A percentile compares a stretch with the other conserved stretches of the same genome.
phyloP scores from a whole-genome alignment of 2,797 vertebrate genomes.

The Mormyrus proboscirostris region DNA sequence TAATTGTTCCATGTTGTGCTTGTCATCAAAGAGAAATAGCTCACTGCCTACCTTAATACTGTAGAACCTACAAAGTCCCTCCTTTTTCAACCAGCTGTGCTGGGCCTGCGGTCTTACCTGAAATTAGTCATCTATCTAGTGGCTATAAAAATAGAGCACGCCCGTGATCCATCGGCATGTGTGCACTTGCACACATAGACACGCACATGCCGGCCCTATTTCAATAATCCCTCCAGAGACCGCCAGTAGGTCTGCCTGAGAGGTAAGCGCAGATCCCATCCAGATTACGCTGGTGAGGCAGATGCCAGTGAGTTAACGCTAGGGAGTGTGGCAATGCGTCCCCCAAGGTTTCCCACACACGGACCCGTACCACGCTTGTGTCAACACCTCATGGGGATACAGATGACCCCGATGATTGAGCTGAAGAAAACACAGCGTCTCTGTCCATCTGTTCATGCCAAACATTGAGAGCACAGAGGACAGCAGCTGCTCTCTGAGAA shows the following conservation, averaged over 20 bases:
- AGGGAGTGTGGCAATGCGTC: constrained; percentile 32
- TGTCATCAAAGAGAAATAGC: neutral
- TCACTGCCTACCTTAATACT: neutral
- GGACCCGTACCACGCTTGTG: constrained; percentile 8
- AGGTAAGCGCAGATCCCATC: neutral
- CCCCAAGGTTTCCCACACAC: constrained; percentile 17
- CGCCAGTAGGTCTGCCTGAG: neutral
- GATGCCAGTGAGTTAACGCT: constrained; percentile 41
- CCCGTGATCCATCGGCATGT: neutral
- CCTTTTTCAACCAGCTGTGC: neutral
- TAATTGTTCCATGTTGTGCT: neutral
- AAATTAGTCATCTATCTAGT: neutral
- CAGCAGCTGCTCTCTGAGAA: constrained; percentile 26
- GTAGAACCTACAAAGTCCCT: neutral
- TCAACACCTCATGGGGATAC: constrained; percentile 34
- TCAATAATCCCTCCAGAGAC: neutral
- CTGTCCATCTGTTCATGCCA: constrained; percentile 38
- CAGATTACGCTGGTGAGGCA: constrained; percentile 22
- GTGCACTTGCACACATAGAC: neutral
- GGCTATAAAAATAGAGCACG: neutral
- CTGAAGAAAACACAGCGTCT: constrained; percentile 46
- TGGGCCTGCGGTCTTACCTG: constrained; percentile 13
- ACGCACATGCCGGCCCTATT: neutral
- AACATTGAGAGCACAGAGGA: constrained; percentile 7
- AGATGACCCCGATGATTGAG: constrained; percentile 47